phyloP scores from a whole-genome alignment of 2,113 vertebrate genomes.

The Mesembrinibis cayennensis region DNA sequence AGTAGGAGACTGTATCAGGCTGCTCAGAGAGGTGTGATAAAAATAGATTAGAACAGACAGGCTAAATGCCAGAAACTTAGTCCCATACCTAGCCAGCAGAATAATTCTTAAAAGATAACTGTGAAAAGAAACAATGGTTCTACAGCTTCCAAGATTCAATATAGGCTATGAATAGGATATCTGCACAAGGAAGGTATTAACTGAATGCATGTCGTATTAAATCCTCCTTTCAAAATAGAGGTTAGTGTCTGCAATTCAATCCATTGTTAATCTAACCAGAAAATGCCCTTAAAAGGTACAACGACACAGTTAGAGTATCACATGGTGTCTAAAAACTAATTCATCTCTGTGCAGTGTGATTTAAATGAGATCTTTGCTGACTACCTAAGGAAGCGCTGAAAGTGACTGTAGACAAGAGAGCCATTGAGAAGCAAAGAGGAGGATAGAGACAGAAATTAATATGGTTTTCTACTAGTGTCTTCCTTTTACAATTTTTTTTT shows the following conservation, averaged over 20 bases:
- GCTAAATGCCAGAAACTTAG: neutral
- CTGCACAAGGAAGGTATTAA: neutral
- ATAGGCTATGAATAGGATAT: neutral
- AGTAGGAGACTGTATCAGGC: neutral
- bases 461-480: neutral
- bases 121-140: neutral
- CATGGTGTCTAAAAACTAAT: neutral
- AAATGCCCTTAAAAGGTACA: neutral
- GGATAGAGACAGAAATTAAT: neutral
- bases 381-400: accelerated
- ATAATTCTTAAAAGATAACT: neutral
- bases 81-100: neutral
- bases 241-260: neutral
- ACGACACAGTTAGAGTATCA: neutral
- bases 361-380: neutral
- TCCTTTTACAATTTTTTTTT: neutral
- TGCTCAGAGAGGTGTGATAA: neutral
- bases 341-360: neutral
- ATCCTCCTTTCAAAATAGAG: neutral
- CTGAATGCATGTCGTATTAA: neutral
- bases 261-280: neutral
- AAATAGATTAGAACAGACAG: neutral
- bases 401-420: neutral
- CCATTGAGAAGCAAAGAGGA: neutral
- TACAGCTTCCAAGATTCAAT: neutral